Conservation (phyloP, 2,888 invertebrate species). For the Ornithoptera priamus region DNA sequence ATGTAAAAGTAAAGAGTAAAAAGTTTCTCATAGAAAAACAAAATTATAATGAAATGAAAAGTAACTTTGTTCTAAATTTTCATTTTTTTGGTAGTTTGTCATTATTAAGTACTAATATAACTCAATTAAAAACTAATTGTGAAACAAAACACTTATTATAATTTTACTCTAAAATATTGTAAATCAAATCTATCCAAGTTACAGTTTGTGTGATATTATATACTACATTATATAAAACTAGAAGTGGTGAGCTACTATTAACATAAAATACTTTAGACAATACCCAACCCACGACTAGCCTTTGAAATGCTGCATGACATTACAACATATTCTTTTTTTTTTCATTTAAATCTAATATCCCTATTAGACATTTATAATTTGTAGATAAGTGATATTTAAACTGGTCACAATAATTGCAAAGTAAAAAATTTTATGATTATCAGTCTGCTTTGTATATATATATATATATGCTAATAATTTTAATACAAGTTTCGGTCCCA, state of each 20-base stretch:
- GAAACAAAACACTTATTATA: conserved; percentile 53
- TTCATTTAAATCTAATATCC: neutral
- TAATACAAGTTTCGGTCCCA: conserved; percentile 66
- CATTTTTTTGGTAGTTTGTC: conserved; percentile 68
- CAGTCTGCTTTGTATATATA: conserved; percentile 31
- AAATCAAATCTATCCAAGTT: conserved; percentile 5
- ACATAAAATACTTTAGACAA: conserved; percentile 44
- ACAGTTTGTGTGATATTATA: conserved; percentile 32
- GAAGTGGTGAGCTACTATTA: conserved; percentile 39
- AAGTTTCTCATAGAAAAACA: conserved; percentile 36
- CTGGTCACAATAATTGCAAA: conserved; percentile 29
- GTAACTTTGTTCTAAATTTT: conserved; percentile 67
- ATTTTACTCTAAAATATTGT: conserved; percentile 19
- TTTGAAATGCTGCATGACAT: conserved; percentile 58
- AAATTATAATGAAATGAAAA: conserved; percentile 44
- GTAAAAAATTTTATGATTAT: conserved; percentile 33
- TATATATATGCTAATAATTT: conserved; percentile 47
- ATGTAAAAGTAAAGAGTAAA: conserved; percentile 52
- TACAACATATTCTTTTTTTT: conserved; percentile 15
- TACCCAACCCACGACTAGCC: conserved; percentile 67
- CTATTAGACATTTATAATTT: conserved; percentile 3
- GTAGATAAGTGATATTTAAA: neutral
- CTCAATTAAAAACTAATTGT: conserved; percentile 61
- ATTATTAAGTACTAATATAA: conserved; percentile 73
- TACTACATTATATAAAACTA: conserved; percentile 35